These are phyloP conservation scores for Tachysurus fulvidraco DNA, from an alignment of 2,113 vertebrate species.

Conservation along the genomic window DNA sequence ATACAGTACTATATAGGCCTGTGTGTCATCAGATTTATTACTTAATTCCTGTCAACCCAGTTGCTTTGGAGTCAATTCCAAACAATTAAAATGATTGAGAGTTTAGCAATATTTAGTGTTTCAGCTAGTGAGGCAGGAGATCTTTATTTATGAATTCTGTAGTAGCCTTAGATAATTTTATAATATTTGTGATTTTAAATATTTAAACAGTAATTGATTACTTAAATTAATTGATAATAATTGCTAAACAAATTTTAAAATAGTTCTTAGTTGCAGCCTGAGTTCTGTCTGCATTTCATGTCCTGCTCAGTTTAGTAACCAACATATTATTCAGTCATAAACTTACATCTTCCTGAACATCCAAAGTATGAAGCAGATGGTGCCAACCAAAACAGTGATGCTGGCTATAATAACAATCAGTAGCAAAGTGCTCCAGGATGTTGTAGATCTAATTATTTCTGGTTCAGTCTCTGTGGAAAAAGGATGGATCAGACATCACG, in stretches of 20 bases:
- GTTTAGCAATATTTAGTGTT: background rate
- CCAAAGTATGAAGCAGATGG: conserved; percentile 44
- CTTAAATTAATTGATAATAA: background rate
- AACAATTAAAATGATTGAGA: background rate
- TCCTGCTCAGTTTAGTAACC: background rate
- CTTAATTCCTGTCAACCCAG: background rate
- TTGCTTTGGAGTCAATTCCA: background rate
- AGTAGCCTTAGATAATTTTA: background rate
- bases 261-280: background rate
- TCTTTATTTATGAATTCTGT: background rate
- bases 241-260: background rate
- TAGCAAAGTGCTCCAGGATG: background rate
- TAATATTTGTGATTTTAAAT: background rate
- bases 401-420: conserved; percentile 16
- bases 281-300: background rate
- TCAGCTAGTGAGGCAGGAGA: background rate
- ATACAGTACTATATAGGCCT: background rate
- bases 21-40: background rate
- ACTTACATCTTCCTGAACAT: conserved; percentile 46
- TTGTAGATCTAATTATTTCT: background rate
- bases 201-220: background rate
- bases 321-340: background rate
- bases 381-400: conserved; percentile 6
- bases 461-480: conserved; percentile 6
- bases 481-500: background rate